Base-by-base conservation (phyloP, 2,797 vertebrate genomes). In the Pseudochaenichthys georgianus region DNA sequence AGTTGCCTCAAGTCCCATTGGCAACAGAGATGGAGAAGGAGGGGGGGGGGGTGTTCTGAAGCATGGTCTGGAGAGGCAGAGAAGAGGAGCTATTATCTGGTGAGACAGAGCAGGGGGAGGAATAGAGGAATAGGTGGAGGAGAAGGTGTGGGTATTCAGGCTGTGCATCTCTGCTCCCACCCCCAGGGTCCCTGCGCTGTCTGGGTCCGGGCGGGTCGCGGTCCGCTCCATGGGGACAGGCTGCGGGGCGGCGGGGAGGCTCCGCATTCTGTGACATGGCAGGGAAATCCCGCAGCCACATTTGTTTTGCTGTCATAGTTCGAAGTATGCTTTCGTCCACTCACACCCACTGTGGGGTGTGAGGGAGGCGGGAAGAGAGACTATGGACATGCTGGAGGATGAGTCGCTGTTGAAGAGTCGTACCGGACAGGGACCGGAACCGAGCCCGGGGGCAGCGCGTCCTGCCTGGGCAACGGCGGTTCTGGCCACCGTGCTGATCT, bases 401-500 rank as follows among this genome's bases (percentile, higher is more conserved):
- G 91, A 89, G 48, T 94, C 94, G 41, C 55, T 91, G 73, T 41
- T 91, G 16, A 82, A 91, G 85, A 96, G 95, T 87, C 83, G 78
- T 80, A 91, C 90, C 43, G 91, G 87, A 13, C 77, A 73, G 57
- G 82, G 78, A 71, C 89, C 84, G 43, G 80, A 81, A 67, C 55
- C 72, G 19, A 91, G 92, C 90, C 84, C 50, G 92, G 80, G 83
- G 28, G 54, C 55, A 60, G 82, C 72, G 83, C 77, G 92, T 28
- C 94, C 95, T 0, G 91, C 92, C 19, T 96, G 96, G 96, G 94
- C 91, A 48, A 88, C 94, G 16, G 84, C 95, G 53, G 89, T 83
- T 74, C 95, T 97, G 76, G 94, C 96, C 83, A 79, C 94, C 43
- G 94, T 96, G 75, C 93, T 97, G 87, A 94, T 96, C 80, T 93